Conservation (phyloP, 2,113 vertebrate genomes). For the Pseudonaja textilis region DNA sequence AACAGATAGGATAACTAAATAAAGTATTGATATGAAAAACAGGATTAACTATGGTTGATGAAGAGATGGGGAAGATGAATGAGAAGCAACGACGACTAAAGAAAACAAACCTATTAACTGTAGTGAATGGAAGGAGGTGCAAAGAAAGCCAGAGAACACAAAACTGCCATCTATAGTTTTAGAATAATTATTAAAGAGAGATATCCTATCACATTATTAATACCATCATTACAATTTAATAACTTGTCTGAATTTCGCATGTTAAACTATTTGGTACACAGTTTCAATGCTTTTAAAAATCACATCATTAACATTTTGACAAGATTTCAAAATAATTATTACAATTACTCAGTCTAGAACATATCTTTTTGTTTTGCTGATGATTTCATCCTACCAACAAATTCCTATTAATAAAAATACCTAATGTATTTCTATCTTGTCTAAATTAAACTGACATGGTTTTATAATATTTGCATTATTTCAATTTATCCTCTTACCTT, state of each 20-base stretch:
- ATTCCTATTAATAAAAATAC: neutral
- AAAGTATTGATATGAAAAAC: neutral
- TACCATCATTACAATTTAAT: neutral
- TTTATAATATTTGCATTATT: neutral
- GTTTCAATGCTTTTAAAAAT: neutral
- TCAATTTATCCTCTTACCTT: neutral
- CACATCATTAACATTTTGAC: neutral
- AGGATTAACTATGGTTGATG: too few species aligned
- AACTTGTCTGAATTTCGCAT: neutral
- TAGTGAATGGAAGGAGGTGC: neutral
- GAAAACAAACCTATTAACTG: neutral
- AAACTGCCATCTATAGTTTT: neutral
- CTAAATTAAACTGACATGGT: neutral
- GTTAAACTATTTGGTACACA: neutral
- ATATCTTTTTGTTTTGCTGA: neutral
- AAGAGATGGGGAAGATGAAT: neutral
- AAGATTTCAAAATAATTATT: neutral
- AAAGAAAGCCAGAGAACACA: neutral
- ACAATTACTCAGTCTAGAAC: neutral
- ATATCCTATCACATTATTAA: neutral
- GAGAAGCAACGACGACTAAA: neutral
- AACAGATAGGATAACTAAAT: neutral
- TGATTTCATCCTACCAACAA: neutral
- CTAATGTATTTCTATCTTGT: neutral
- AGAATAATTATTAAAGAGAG: neutral